These are phyloP conservation scores for Margarornis squamiger DNA, from an alignment of 2,797 vertebrate genomes.

Conservation along the genomic window DNA sequence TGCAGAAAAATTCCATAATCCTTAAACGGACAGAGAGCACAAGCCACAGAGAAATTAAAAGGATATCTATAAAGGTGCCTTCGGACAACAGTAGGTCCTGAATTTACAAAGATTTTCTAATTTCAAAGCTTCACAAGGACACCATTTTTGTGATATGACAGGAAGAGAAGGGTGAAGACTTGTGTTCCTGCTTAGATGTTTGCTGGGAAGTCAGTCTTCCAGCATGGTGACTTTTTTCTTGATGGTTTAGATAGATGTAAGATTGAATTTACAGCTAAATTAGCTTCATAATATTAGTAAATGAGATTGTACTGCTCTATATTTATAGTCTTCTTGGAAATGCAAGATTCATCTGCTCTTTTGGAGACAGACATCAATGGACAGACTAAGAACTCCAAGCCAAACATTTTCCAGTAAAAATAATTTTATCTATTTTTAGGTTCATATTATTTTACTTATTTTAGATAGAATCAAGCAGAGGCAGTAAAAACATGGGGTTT, in stretches of 20 bases:
- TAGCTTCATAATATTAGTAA: conserved; percentile 19
- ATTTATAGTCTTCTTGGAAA: conserved; percentile 58
- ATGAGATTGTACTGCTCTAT: conserved; percentile 7
- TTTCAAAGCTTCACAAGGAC: neutral
- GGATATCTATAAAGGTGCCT: neutral
- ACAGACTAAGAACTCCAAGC: neutral
- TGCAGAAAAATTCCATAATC: neutral
- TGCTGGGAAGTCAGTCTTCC: conserved; percentile 2
- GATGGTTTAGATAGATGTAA: neutral
- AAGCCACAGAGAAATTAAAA: neutral
- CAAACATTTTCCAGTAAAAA: conserved; percentile 24
- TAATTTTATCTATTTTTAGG: neutral
- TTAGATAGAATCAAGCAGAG: neutral
- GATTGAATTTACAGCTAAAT: conserved; percentile 53
- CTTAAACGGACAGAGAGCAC: neutral
- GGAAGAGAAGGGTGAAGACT: neutral
- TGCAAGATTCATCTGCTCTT: conserved; percentile 13
- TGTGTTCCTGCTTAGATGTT: neutral
- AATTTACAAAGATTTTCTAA: neutral
- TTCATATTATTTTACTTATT: neutral
- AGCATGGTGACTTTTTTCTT: neutral
- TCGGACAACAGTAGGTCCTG: neutral
- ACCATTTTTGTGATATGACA: neutral
- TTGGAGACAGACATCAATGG: neutral
- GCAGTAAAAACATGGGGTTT: neutral